Base-by-base conservation (phyloP, 1,140 invertebrate genomes). In the Panonychus citri region DNA sequence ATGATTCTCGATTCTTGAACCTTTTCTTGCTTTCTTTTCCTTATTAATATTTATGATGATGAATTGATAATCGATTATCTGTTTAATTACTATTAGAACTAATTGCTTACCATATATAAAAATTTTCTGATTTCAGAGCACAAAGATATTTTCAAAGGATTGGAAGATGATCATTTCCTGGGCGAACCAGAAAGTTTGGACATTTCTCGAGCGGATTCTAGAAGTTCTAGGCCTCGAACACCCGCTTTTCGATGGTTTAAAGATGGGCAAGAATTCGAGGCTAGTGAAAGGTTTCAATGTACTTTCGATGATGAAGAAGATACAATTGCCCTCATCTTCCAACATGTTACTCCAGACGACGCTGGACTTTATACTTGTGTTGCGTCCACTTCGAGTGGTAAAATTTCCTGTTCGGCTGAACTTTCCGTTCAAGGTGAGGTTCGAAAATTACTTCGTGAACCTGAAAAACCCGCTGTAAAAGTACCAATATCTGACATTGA, bases 291-390 rank as follows among this genome's bases (percentile, higher is more conserved):
- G 55, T 93, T 93, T 67, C 90, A 94, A 69, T 86, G 95, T 19
- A 70, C 90, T 10, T 82, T 90, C 64, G 82, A 73, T 60, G 85
- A 90, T 62, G 84, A 90, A 61, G 87, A 91, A 64, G 88, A 93
- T 64, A 90, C 83, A 0, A 71, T 93, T 49, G 85, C 83, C 21
- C 70, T 95, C 13, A 82, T 91, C 0, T 93, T 96, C 69, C 85
- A 90, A 64, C 84, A 93, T 63, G 87, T 93, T 0, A 85, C 80
- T 64, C 85, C 85, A 0, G 86, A 90, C 66, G 87, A 94, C 68
- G 86, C 86, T 26, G 89, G 89, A 5, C 73, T 90, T 4, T 94
- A 95, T 68, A 94, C 89, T 0, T 94, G 88, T 64, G 85, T 91
- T 1, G 89, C 89, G 0, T 85, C 87, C 65, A 95, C 90, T 1